Evolutionary conservation across 2,888 invertebrate genomes (phyloP), one percentile per base, ranked within the genome.

Genomic region (Drosophila mettleri): DNA sequence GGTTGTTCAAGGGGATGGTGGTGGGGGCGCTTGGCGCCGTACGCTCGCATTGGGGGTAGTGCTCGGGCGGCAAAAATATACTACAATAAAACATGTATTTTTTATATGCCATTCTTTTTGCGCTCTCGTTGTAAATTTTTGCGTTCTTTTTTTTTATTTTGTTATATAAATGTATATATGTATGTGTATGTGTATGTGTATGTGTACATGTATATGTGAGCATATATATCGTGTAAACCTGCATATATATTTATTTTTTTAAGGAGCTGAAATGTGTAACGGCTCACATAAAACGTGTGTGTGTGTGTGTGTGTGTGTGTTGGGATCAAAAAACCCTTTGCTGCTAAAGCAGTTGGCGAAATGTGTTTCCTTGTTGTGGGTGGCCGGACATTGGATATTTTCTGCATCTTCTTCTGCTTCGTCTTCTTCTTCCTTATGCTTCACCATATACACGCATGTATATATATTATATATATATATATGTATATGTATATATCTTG

Each of bases 61-160:
- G 66, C 69, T 86, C 29, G 27, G 87, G 89, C 89, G 86, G 88
- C 76, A 89, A 83, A 85, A 88, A 87, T 85, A 85, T 85, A 86
- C 88, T 78, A 88, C 88, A 88, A 88, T 86, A 88, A 86, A 86
- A 84, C 85, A 88, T 86, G 80, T 84, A 80, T 82, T 89, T 89
- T 88, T 88, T 78, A 78, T 78, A 76, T 88, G 73, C 77, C 78
- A 71, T 77, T 74, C 68, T 76, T 79, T 73, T 74, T 72, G 63
- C 71, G 52, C 48, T 69, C 72, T 67, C 54, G 59, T 69, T 78
- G 55, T 64, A 75, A 75, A 67, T 67, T 69, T 71, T 69, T 64
- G 63, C 68, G 24, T 55, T 58, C 54, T 69, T 79, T 74, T 69
- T 69, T 66, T 69, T 71, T 27, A 27, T 43, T 43, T 43, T 43